phyloP scores from a whole-genome alignment of 1,140 invertebrate genomes.

The Heliconius himera region DNA sequence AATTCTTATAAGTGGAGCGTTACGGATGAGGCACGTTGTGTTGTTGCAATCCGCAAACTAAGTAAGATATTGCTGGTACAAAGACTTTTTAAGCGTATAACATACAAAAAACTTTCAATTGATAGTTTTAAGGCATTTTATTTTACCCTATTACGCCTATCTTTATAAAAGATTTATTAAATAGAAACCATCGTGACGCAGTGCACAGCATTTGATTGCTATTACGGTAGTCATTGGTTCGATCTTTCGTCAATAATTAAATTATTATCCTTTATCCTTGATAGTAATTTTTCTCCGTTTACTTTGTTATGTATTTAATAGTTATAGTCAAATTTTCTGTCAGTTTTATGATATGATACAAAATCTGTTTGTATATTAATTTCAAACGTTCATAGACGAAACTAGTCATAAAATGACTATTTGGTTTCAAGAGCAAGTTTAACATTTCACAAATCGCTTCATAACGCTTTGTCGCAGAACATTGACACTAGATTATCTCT shows the following conservation, averaged over 20 bases:
- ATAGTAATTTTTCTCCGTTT: too few species aligned
- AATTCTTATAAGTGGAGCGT: slow-evolving; percentile 37
- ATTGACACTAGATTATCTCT: slow-evolving; percentile 24
- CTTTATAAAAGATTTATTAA: neutral
- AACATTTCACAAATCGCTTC: slow-evolving; percentile 1
- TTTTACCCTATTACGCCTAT: neutral
- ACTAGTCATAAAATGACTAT: neutral
- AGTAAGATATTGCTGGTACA: slow-evolving; percentile 26
- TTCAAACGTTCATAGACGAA: neutral
- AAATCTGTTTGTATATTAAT: neutral
- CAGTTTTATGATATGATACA: neutral
- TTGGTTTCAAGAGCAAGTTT: slow-evolving; percentile 24
- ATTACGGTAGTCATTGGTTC: too few species aligned
- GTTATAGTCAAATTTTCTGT: neutral
- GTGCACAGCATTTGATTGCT: too few species aligned
- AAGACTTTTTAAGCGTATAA: slow-evolving; percentile 23
- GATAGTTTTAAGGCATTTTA: neutral
- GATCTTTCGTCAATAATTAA: too few species aligned
- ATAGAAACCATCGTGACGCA: too few species aligned
- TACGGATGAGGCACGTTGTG: slow-evolving; percentile 33
- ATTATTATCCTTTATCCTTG: too few species aligned
- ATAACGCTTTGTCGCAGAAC: neutral
- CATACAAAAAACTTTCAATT: slow-evolving; percentile 4
- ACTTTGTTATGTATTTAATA: too few species aligned
- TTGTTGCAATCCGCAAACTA: slow-evolving; percentile 32